Evolutionary conservation across 2,113 vertebrate species (phyloP), one percentile per base, ranked within the genome.

Genomic region (Stigmatopora argus): DNA sequence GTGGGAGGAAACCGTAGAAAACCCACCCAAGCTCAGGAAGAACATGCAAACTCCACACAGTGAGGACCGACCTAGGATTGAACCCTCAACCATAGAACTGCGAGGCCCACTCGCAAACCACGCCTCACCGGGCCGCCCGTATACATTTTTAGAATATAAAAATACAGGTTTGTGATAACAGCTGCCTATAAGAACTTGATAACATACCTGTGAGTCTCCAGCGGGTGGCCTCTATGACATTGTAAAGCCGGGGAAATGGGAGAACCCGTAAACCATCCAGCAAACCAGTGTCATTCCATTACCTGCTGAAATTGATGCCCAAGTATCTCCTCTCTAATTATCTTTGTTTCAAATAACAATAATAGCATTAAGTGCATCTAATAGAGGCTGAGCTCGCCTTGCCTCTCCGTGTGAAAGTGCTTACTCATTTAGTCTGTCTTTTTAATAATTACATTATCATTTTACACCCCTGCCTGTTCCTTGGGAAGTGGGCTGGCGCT

Each of bases 401-500:
- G 80, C 83, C 84, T 89, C 91, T 89, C 90, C 85, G 66, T 89
- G 88, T 90, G 91, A 92, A 94, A 94, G 94, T 91, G 92, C 89
- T 94, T 93, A 94, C 95, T 95, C 92, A 95, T 94, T 94, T 90
- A 93, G 91, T 94, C 93, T 95, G 92, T 97, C 94, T 94, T 97
- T 97, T 94, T 98, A 97, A 97, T 97, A 97, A 97, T 97, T 97
- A 96, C 94, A 96, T 97, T 98, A 98, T 96, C 94, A 96, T 96
- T 96, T 97, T 95, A 96, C 92, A 89, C 91, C 86, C 86, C 82
- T 90, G 92, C 90, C 90, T 71, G 72, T 85, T 93, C 93, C 94
- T 91, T 92, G 92, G 92, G 90, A 88, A 93, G 94, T 94, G 93
- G 93, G 86, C 79, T 91, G 93, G 92, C 90, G 92, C 94, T 96